These are phyloP conservation scores for Garrulus glandarius DNA, from an alignment of 2,797 vertebrate species.

Conservation along the genomic window DNA sequence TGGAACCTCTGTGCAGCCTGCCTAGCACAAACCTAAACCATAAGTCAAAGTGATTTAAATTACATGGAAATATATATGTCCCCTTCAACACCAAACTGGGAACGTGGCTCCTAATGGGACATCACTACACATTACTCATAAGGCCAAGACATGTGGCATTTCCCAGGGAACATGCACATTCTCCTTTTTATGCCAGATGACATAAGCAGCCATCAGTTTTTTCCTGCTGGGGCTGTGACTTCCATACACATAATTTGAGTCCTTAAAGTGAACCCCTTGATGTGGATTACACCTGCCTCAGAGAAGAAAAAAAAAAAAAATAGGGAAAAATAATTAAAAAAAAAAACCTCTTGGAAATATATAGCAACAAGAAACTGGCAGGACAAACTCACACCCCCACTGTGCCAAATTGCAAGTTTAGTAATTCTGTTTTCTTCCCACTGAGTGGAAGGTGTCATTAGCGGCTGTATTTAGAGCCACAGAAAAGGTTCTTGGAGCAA, in stretches of 20 bases:
- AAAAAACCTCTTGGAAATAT: constrained; percentile 31
- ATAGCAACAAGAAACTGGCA: constrained; percentile 61
- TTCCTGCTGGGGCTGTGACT: not conserved
- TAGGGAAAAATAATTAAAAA: not conserved
- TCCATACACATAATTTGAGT: not conserved
- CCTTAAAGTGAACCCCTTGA: constrained; percentile 18
- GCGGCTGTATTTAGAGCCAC: constrained; percentile 56
- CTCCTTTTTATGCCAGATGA: not conserved
- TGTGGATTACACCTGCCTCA: constrained; percentile 26
- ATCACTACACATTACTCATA: constrained; percentile 22
- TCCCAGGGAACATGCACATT: constrained; percentile 7
- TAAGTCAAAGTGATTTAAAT: constrained; percentile 29
- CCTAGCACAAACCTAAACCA: not conserved
- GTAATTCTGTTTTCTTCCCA: constrained; percentile 64
- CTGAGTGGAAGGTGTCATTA: constrained; percentile 64
- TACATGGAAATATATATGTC: not conserved
- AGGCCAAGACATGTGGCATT: constrained; percentile 13
- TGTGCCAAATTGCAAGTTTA: constrained; percentile 64
- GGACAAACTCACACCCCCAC: constrained; percentile 59
- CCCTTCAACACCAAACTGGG: not conserved
- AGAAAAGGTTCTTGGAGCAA: constrained; percentile 62
- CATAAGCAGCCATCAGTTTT: not conserved
- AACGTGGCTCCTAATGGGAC: not conserved
- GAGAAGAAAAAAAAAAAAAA: not conserved
- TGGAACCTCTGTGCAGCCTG: not conserved